Percentiles rank a stretch among this genome's conserved stretches.
phyloP scores from a whole-genome alignment of 30 jellyfish, hydroid and myxozoan genomes.

The Catostylus mosaicus region DNA sequence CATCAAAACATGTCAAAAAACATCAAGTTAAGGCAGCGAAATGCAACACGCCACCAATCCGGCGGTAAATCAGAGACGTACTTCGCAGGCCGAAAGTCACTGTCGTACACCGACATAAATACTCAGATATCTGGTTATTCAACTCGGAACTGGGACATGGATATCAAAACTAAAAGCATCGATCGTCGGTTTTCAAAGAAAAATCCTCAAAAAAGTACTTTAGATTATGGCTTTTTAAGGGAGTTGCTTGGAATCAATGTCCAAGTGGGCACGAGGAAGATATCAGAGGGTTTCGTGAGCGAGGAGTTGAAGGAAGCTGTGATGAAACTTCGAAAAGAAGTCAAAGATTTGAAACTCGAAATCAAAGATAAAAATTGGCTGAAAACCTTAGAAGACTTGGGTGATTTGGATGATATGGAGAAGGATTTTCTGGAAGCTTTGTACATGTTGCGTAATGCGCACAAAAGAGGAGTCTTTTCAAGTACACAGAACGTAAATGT shows the following conservation, averaged over 20 bases:
- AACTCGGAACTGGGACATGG: background rate
- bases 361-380: slow-evolving; percentile 69
- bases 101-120: slow-evolving; percentile 69
- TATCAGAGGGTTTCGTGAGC: slow-evolving; percentile 61
- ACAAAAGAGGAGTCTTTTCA: slow-evolving; percentile 66
- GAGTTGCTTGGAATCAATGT: slow-evolving; percentile 48
- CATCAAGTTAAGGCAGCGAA: background rate
- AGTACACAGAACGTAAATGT: slow-evolving; percentile 52
- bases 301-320: slow-evolving; percentile 80
- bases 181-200: slow-evolving; percentile 18
- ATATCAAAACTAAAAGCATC: background rate
- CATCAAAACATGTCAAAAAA: slow-evolving; percentile 23
- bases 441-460: slow-evolving; percentile 85
- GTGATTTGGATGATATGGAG: slow-evolving; percentile 68
- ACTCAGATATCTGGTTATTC: slow-evolving; percentile 65
- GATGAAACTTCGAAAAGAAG: slow-evolving; percentile 63
- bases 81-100: slow-evolving; percentile 35
- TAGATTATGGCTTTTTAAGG: slow-evolving; percentile 66
- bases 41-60: background rate
- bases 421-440: slow-evolving; percentile 81
- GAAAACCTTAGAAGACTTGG: slow-evolving; percentile 65
- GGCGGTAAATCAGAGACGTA: slow-evolving; percentile 7
- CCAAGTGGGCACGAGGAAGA: slow-evolving; percentile 30
- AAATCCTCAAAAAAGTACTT: background rate
- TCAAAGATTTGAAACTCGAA: slow-evolving; percentile 44